These are phyloP conservation scores for Phacellophora camtschatica DNA, from an alignment of 30 jellyfish, hydroid and myxozoan species.

Conservation along the genomic window DNA sequence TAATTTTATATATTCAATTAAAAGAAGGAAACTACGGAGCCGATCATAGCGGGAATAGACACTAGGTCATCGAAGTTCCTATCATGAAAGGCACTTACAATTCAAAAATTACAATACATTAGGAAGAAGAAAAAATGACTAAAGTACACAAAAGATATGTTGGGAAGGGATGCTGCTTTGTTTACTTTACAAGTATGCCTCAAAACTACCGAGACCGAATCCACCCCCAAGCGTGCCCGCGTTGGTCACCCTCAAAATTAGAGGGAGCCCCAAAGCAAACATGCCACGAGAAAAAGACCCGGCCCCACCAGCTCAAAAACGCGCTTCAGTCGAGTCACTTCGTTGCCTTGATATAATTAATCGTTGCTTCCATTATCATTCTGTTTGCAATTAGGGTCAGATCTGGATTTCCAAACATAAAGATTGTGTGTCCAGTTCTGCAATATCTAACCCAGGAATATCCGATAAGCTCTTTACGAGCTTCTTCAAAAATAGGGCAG, in stretches of 20 bases:
- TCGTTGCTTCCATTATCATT: slow-evolving; percentile 42
- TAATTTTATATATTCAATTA: no score
- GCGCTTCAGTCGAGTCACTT: slow-evolving; percentile 33
- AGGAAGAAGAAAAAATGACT: not conserved
- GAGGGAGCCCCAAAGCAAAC: no score
- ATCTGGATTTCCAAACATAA: slow-evolving; percentile 44
- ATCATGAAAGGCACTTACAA: not conserved
- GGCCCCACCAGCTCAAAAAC: no score
- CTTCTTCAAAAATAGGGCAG: slow-evolving; percentile 10
- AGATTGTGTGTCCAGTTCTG: slow-evolving; percentile 45
- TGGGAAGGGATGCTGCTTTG: slow-evolving; percentile 19
- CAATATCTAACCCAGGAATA: no score
- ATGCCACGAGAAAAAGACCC: no score
- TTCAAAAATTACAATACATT: no score
- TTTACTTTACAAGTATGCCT: not conserved
- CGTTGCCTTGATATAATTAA: slow-evolving; percentile 20
- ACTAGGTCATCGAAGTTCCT: no score
- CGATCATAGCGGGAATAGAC: no score
- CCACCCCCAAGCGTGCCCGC: no score
- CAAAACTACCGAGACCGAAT: no score
- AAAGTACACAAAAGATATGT: not conserved
- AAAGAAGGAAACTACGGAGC: no score
- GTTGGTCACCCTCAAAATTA: no score
- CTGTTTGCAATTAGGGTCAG: slow-evolving; percentile 52
- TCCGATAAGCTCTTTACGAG: slow-evolving; percentile 17